Evolutionary conservation across 2,797 vertebrate genomes (phyloP).

Genomic region (Eulemur rubriventer): DNA sequence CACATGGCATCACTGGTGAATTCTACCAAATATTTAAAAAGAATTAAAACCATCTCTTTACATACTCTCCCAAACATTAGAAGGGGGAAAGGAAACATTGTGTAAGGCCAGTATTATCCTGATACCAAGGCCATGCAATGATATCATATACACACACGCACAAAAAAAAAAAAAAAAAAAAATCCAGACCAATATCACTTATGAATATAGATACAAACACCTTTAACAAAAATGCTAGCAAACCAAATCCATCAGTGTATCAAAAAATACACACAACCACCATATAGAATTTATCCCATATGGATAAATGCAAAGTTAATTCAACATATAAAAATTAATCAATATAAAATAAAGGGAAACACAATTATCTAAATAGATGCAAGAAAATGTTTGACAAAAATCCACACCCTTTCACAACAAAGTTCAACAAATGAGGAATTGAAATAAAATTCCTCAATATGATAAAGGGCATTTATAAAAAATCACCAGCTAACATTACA

Average conservation of each 20-base stretch:
- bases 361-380: neutral
- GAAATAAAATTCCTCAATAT: neutral
- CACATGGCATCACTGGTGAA: neutral
- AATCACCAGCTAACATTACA: neutral
- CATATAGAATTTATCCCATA: neutral
- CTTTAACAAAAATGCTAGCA: neutral
- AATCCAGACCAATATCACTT: neutral
- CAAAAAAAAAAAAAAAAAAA: neutral
- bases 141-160: neutral
- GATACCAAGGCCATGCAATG: neutral
- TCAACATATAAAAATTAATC: neutral
- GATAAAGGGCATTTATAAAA: neutral
- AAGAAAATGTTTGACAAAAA: neutral
- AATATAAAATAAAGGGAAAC: neutral
- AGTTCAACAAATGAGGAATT: neutral
- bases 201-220: neutral
- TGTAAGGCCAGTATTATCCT: neutral
- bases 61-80: neutral
- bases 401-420: neutral
- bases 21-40: neutral
- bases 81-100: neutral
- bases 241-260: neutral
- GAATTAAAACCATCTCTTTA: neutral
- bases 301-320: neutral
- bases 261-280: neutral